Evolutionary conservation across 2,113 vertebrate genomes (phyloP).

Genomic region (Rattus norvegicus): GRCr8 NC_086020.1:74992501-74993000

Average conservation of each 20-base stretch:
- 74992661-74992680: background rate
- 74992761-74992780: background rate
- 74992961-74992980: background rate
- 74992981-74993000: background rate
- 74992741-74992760: accelerated
- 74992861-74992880: background rate
- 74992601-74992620: background rate
- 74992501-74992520: background rate
- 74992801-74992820: background rate
- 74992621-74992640: background rate
- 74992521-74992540: background rate
- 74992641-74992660: background rate
- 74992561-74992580: background rate
- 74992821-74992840: background rate
- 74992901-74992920: background rate
- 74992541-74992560: background rate
- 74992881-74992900: background rate
- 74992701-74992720: background rate
- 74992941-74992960: background rate
- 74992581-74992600: background rate
- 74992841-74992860: background rate
- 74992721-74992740: background rate
- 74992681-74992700: accelerated
- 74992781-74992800: accelerated
- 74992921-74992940: background rate